phyloP scores from a whole-genome alignment of 2,888 invertebrate species.

The Ormyrus thymus region DNA sequence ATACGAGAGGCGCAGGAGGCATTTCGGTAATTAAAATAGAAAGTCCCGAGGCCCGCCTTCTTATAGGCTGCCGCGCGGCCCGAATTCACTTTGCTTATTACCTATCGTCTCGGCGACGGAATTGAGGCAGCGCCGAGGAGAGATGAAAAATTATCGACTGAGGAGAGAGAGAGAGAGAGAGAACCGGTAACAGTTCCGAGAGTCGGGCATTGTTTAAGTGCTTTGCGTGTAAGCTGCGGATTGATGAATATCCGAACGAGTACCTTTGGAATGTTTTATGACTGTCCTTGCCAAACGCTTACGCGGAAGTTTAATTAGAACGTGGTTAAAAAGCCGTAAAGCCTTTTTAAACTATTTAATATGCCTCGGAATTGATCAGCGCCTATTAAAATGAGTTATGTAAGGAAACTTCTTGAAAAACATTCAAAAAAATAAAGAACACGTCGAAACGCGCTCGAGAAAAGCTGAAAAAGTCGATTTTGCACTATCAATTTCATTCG shows the following conservation, averaged over 20 bases:
- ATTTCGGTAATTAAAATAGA: constrained; percentile 47
- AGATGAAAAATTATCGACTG: constrained; percentile 32
- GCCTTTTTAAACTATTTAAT: constrained; percentile 9
- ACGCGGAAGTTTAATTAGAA: constrained; percentile 31
- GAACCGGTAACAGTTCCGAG: constrained; percentile 11
- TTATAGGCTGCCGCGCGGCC: neutral
- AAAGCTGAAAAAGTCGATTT: no score
- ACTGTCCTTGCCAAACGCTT: constrained; percentile 23
- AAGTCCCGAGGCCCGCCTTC: constrained; percentile 8
- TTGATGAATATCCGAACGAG: constrained; percentile 13
- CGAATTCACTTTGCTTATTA: constrained; percentile 31
- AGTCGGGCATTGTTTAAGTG: constrained; percentile 19
- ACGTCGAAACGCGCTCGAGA: no score
- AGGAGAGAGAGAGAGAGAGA: neutral
- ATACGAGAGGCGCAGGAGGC: constrained; percentile 21
- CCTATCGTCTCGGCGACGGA: constrained; percentile 1
- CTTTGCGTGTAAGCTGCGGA: neutral
- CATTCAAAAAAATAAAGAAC: no score
- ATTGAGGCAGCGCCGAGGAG: constrained; percentile 14
- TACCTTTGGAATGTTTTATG: constrained; percentile 25
- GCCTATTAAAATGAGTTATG: no score
- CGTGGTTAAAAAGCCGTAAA: neutral
- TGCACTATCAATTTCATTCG: no score
- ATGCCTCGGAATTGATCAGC: neutral
- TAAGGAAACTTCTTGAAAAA: no score